Base-by-base conservation (phyloP, 2,797 vertebrate genomes). In the Lophius americanus region DNA sequence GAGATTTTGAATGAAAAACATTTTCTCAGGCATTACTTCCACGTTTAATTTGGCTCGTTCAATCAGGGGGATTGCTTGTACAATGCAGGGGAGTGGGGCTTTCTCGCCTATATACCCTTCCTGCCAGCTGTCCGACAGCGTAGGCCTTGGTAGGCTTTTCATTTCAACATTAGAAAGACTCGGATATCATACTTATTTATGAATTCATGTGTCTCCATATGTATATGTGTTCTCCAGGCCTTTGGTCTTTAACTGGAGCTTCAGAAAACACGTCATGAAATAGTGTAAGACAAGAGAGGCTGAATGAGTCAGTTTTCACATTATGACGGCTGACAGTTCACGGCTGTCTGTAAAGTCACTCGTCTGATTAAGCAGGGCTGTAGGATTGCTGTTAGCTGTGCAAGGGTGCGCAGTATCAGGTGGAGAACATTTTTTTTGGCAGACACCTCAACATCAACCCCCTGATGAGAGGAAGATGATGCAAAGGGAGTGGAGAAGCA, bases 291-390 rank as follows among this genome's bases (percentile, higher is more conserved):
- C 35, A 1, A 33, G 49, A 68, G 43, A 51, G 32, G 53, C 32
- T 48, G 64, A 65, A 37, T 72, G 51, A 66, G 46, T 50, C 48
- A 44, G 44, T 56, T 64, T 4, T 60, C 82, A 64, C 42, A 39
- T 75, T 42, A 58, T 69, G 75, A 81, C 60, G 54, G 60, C 53
- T 74, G 36, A 49, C 33, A n/a, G 9, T 51, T 44, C 56, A 60
- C 7, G 14, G 60, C 7, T 1, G 13, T 73, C 68, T 55, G 66
- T 66, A 78, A 90, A 85, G 83, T 68, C 63, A 50, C 82, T 48
- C 0, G 57, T 85, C 88, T 66, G 83, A 88, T 89, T 83, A 57
- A 75, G 61, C 87, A 60, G 80, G 85, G 73, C 68, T 35, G 0
- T 7, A 7, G 7, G 48, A 64, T 23, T 23, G 61, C 4, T 52